These are phyloP conservation scores for Hypercompe scribonia DNA, from an alignment of 2,888 invertebrate species.

Conservation along the genomic window DNA sequence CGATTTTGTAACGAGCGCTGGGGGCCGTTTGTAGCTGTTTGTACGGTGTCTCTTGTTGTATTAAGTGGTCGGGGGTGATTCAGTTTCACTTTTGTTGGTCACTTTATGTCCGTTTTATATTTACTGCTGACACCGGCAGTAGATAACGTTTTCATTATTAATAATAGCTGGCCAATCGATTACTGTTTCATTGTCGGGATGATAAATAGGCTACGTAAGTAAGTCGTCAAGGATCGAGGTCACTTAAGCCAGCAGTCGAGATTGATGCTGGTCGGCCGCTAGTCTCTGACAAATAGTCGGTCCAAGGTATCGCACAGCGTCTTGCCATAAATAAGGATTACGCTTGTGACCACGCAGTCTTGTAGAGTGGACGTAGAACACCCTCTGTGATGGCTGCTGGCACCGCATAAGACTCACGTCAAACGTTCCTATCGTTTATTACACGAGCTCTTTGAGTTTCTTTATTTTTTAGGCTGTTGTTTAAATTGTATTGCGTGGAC, in stretches of 20 bases:
- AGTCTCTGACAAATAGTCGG: slow-evolving; percentile 82
- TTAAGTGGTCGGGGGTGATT: slow-evolving; percentile 72
- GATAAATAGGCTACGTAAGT: slow-evolving; percentile 58
- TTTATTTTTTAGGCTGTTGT: no score
- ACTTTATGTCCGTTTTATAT: slow-evolving; percentile 72
- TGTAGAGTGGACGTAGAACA: slow-evolving; percentile 74
- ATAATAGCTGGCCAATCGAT: slow-evolving; percentile 60
- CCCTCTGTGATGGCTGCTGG: slow-evolving; percentile 65
- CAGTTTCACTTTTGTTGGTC: slow-evolving; percentile 81
- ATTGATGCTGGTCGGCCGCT: slow-evolving; percentile 77
- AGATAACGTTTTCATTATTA: slow-evolving; percentile 69
- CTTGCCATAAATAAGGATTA: slow-evolving; percentile 87
- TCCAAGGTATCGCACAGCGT: slow-evolving; percentile 81
- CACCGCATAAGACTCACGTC: slow-evolving; percentile 68
- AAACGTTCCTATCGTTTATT: slow-evolving; percentile 67
- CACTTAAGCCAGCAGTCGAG: slow-evolving; percentile 72
- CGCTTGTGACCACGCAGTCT: slow-evolving; percentile 79
- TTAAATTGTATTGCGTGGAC: slow-evolving; percentile 63
- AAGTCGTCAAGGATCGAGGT: slow-evolving; percentile 63
- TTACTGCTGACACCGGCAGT: slow-evolving; percentile 68
- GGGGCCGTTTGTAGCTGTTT: slow-evolving; percentile 69
- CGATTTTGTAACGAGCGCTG: slow-evolving; percentile 73
- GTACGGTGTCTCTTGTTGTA: slow-evolving; percentile 69
- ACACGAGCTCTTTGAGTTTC: slow-evolving; percentile 50
- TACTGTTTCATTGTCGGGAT: slow-evolving; percentile 58